Percentiles rank a stretch among this genome's conserved stretches.
phyloP scores from a whole-genome alignment of 2,113 vertebrate genomes.

The Nematolebias whitei region DNA sequence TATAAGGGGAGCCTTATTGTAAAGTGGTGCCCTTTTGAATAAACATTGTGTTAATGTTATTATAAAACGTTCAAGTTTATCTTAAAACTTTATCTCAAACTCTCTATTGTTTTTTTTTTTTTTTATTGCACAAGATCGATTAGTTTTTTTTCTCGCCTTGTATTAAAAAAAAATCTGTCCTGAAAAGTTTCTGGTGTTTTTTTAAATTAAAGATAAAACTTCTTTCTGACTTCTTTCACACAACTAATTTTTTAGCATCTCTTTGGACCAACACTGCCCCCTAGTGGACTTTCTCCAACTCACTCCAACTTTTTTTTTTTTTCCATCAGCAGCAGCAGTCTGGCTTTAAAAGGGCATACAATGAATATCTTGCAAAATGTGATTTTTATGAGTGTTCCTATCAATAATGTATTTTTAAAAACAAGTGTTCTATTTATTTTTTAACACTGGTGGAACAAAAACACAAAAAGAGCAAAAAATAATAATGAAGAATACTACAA shows the following conservation, averaged over 20 bases:
- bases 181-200: not conserved
- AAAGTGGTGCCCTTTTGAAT: no score
- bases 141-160: not conserved
- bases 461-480: no score
- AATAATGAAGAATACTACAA: no score
- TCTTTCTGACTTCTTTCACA: not conserved
- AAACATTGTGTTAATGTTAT: no score
- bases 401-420: not conserved
- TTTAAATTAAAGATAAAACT: no score
- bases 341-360: not conserved
- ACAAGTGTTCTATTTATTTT: no score
- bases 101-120: not conserved
- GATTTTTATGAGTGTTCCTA: not conserved
- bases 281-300: constrained; percentile 13
- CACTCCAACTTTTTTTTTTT: not conserved
- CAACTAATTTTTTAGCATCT: not conserved
- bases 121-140: not conserved
- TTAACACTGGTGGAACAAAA: no score
- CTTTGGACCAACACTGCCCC: constrained; percentile 30
- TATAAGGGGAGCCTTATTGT: no score
- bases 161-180: no score
- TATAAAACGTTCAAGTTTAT: no score
- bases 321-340: not conserved
- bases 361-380: not conserved
- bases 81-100: not conserved